phyloP scores from a whole-genome alignment of 1,140 invertebrate species.

The Drosophila biarmipes region DNA sequence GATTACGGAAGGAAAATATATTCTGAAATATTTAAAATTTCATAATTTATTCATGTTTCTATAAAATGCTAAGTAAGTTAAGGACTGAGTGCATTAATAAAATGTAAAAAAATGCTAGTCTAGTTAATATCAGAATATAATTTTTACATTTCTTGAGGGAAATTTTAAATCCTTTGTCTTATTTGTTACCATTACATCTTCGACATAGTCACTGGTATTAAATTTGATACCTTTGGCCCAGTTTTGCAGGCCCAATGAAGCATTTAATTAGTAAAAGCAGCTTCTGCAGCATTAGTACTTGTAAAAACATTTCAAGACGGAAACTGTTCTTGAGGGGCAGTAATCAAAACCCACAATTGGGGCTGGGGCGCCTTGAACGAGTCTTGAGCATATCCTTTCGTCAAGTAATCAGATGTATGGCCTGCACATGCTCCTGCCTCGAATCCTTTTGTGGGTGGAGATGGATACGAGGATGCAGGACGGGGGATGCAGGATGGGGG shows the following conservation, averaged over 20 bases:
- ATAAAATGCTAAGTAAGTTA: background rate
- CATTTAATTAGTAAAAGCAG: background rate
- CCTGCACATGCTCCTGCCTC: slow-evolving; percentile 47
- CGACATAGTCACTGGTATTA: too few relatives aligned
- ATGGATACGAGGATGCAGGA: background rate
- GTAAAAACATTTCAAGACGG: slow-evolving; percentile 1
- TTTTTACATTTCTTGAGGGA: too few relatives aligned
- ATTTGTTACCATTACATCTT: too few relatives aligned
- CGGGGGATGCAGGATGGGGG: slow-evolving; percentile 1
- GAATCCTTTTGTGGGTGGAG: background rate
- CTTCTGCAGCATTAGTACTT: background rate
- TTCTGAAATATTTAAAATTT: background rate
- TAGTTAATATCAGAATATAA: too few relatives aligned
- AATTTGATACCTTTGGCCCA: too few relatives aligned
- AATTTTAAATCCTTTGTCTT: too few relatives aligned
- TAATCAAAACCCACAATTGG: slow-evolving; percentile 23
- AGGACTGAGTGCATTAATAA: too few relatives aligned
- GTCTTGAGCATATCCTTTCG: slow-evolving; percentile 67
- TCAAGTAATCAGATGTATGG: slow-evolving; percentile 72
- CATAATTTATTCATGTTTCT: background rate
- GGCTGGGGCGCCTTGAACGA: slow-evolving; percentile 20
- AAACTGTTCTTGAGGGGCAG: slow-evolving; percentile 3
- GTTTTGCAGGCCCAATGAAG: background rate
- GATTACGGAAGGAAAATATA: background rate
- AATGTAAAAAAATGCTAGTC: too few relatives aligned